Evolutionary conservation across 1,140 invertebrate genomes (phyloP), one percentile per base, ranked within the genome.

Genomic region (Diorhabda carinulata): DNA sequence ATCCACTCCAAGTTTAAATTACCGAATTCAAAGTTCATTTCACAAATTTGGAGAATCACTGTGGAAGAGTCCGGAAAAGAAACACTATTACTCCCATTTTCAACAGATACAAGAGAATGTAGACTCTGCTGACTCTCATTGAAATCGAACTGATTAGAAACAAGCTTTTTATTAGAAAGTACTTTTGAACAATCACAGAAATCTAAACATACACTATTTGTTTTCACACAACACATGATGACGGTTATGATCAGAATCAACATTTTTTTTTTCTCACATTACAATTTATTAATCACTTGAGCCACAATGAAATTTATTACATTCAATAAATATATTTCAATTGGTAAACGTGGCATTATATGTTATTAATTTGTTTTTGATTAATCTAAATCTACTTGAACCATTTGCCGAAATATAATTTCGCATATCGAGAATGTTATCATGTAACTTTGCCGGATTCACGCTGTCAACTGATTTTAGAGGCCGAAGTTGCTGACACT

Each of bases 1-100:
- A 87, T 66, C 4, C 78, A 69, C 43, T 76, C 81, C 42, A 87
- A 78, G 10, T 82, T 84, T 67, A 75, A 73, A 72, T 85, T 83
- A 81, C 58, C 42, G 67, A 56, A 9, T 5, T 64, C 52, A 73
- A 57, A 7, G 61, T 45, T 43, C 73, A 47, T 10, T 71, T 64
- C 8, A 63, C 64, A 47, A 71, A 64, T 9, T 67, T 25, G 4
- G 66, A 67, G 61, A 71, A 66, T 10, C 67, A 59, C 57, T 56
- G 67, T 67, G 60, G 60, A 43, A n/a, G 58, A 8, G 7, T 41
- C n/a, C 9, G 8, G 57, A 74, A 68, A 45, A 25, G 52, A 42
- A 62, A 4, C 10, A 68, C 6, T 41, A 72, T 65, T 45, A 45
- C 57, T 44, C 40, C 47, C n/a, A 70, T 61, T 64, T 57, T 62